Evolutionary conservation across 2,113 vertebrate genomes (phyloP).

Genomic region (Tenebrosternarchus preto): DNA sequence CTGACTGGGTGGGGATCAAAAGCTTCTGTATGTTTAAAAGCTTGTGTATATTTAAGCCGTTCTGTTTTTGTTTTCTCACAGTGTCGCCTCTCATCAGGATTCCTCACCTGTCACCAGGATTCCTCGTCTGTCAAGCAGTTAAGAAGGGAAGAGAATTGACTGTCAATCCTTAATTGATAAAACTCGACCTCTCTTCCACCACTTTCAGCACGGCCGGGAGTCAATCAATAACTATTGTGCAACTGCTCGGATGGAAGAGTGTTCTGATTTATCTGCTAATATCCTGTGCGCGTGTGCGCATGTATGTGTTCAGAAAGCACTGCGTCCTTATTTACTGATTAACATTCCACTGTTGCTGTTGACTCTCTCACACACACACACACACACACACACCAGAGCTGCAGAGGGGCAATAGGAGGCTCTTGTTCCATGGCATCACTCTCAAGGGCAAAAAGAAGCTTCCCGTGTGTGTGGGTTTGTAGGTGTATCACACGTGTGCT

Average conservation of each 20-base stretch:
- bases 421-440: not conserved
- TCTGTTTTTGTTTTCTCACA: not conserved
- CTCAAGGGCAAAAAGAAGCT: conserved; percentile 60
- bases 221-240: conserved; percentile 82
- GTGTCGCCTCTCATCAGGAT: conserved; percentile 63
- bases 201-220: conserved; percentile 56
- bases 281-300: conserved; percentile 71
- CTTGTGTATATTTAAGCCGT: too few species aligned
- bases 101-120: conserved; percentile 66
- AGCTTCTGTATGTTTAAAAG: too few species aligned
- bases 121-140: conserved; percentile 63
- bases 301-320: conserved; percentile 65
- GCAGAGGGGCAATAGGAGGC: not conserved
- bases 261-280: conserved; percentile 86
- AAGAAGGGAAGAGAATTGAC: conserved; percentile 78
- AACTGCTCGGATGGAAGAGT: conserved; percentile 65
- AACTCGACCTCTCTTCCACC: conserved; percentile 71
- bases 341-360: conserved; percentile 68
- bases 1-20: too few species aligned
- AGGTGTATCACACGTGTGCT: not conserved
- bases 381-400: conserved; percentile 11
- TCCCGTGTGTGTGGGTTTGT: conserved; percentile 22
- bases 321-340: conserved; percentile 75
- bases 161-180: conserved; percentile 89
- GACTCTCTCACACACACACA: conserved; percentile 49